Conservation (phyloP, 2,113 vertebrate genomes). For the Ancistrus triradiatus region DNA sequence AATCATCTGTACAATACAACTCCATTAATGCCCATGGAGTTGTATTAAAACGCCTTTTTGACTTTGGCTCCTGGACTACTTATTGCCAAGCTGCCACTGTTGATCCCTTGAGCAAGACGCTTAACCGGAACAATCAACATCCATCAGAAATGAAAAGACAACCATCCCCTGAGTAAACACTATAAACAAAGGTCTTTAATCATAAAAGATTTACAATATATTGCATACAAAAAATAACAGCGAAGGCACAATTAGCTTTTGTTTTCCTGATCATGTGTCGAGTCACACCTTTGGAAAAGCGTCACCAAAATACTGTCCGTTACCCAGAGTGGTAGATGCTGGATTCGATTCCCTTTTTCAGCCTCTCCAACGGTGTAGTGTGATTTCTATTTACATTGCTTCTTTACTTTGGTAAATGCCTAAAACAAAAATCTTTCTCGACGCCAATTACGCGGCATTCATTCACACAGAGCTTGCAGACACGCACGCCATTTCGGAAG, state of each 20-base stretch:
- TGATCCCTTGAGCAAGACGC: too few species aligned
- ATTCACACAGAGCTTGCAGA: conserved; percentile 16
- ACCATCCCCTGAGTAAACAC: conserved; percentile 19
- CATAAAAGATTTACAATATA: conserved; percentile 48
- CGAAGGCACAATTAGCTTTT: conserved; percentile 34
- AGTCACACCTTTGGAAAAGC: conserved; percentile 35
- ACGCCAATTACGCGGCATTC: conserved; percentile 26
- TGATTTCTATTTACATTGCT: conserved; percentile 41
- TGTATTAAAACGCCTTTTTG: too few species aligned
- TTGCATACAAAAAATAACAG: conserved; percentile 39
- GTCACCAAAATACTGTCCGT: conserved; percentile 37
- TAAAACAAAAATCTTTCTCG: conserved; percentile 20
- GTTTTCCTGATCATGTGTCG: conserved; percentile 29
- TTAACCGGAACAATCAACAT: background rate
- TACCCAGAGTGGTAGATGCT: conserved; percentile 16
- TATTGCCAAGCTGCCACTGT: too few species aligned
- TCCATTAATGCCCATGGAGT: too few species aligned
- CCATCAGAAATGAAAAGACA: background rate
- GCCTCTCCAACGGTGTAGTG: conserved; percentile 19
- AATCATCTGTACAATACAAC: too few species aligned
- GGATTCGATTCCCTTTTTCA: conserved; percentile 32
- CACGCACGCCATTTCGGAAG: conserved; percentile 28
- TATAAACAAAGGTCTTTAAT: conserved; percentile 48
- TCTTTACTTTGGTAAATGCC: conserved; percentile 29
- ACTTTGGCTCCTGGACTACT: too few species aligned